Conservation (phyloP, 2,113 vertebrate genomes). For the Hystrix cristata region DNA sequence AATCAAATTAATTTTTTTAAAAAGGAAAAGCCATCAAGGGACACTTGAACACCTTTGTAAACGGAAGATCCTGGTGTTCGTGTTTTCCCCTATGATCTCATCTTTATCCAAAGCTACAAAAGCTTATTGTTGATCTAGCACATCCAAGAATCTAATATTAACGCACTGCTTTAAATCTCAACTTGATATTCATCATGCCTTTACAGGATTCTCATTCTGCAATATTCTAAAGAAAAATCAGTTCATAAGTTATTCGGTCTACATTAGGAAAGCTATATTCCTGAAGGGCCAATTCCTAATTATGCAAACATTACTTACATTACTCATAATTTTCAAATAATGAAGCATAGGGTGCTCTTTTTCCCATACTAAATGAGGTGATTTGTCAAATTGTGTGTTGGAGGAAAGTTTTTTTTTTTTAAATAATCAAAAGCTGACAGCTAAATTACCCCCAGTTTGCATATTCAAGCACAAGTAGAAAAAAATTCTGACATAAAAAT, state of each 20-base stretch:
- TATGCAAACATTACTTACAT: constrained; percentile 71
- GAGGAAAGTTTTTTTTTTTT: constrained; percentile 48
- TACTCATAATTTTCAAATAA: constrained; percentile 77
- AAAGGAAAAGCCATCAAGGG: background rate
- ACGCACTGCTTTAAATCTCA: constrained; percentile 60
- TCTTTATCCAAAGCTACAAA: constrained; percentile 59
- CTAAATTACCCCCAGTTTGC: constrained; percentile 66
- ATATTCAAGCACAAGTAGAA: constrained; percentile 63
- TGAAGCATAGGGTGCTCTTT: constrained; percentile 53
- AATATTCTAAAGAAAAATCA: constrained; percentile 75
- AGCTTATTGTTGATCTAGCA: background rate
- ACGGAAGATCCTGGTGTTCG: background rate
- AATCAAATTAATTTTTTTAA: background rate
- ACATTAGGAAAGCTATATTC: constrained; percentile 58
- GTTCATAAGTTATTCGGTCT: constrained; percentile 66
- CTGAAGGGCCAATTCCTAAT: constrained; percentile 59
- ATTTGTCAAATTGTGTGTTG: constrained; percentile 71
- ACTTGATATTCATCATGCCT: constrained; percentile 66
- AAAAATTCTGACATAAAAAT: constrained; percentile 67
- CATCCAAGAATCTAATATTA: constrained; percentile 46
- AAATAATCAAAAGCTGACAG: constrained; percentile 75
- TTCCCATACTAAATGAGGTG: constrained; percentile 43
- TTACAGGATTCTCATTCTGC: constrained; percentile 56
- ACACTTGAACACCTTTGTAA: background rate
- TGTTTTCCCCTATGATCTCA: background rate